Conservation (phyloP, 1,140 invertebrate species). For the Meloidogyne floridensis region DNA sequence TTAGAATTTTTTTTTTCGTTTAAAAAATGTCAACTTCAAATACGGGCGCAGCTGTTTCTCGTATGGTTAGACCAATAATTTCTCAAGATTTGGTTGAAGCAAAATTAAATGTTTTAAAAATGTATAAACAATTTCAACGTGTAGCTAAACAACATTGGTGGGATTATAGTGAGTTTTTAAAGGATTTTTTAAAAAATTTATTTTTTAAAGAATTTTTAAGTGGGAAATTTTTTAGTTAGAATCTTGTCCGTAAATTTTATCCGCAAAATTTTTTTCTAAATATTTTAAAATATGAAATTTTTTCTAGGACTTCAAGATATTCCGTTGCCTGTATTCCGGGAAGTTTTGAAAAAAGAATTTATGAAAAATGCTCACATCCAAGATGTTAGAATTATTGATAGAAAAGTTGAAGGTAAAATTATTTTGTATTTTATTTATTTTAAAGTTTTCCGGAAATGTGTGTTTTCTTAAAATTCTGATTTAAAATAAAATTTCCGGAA, state of each 20-base stretch:
- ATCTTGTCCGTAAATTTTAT: too few relatives aligned
- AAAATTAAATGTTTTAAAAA: background rate
- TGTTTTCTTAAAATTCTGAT: too few relatives aligned
- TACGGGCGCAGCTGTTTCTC: background rate
- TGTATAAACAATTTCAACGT: constrained; percentile 26
- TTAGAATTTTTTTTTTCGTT: background rate
- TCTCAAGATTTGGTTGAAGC: constrained; percentile 13
- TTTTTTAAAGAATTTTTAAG: background rate
- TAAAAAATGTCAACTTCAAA: background rate
- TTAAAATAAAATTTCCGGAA: too few relatives aligned
- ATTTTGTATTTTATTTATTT: background rate
- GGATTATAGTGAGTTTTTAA: constrained; percentile 12
- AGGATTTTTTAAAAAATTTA: background rate
- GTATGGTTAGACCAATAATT: constrained; percentile 21
- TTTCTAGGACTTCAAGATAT: constrained; percentile 18
- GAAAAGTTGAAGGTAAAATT: constrained; percentile 21
- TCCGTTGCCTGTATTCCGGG: constrained; percentile 26
- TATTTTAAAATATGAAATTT: background rate
- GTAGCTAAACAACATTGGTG: constrained; percentile 6
- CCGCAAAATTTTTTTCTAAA: too few relatives aligned
- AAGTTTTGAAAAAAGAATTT: constrained; percentile 29
- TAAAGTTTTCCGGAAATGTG: too few relatives aligned
- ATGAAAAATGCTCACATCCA: constrained; percentile 15
- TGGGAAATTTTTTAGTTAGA: too few relatives aligned
- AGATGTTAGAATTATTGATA: constrained; percentile 15